Evolutionary conservation across 2,797 vertebrate species (phyloP).

Genomic region (Somateria mollissima): DNA sequence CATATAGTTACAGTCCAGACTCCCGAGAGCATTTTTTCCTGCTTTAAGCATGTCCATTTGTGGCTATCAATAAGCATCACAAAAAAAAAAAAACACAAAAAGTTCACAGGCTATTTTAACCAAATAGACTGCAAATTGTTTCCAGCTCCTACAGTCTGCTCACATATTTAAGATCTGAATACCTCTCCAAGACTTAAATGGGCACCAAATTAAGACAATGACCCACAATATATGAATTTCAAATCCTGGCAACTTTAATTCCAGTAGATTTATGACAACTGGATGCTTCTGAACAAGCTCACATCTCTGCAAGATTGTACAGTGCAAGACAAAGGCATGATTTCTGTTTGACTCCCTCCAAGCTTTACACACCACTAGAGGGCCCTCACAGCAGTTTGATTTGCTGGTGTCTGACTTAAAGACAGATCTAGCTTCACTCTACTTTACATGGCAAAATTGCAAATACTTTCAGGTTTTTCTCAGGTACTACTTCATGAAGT

Average conservation of each 20-base stretch:
- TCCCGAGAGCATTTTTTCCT: neutral
- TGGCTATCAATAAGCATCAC: neutral
- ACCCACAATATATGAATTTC: neutral
- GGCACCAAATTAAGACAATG: neutral
- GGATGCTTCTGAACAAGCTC: neutral
- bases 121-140: neutral
- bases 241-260: neutral
- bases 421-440: neutral
- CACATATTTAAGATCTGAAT: neutral
- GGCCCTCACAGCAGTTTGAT: constrained; percentile 46
- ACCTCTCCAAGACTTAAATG: neutral
- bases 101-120: neutral
- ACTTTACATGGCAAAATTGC: neutral
- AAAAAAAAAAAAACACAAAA: neutral
- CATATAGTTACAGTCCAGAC: neutral
- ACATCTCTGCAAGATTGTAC: neutral
- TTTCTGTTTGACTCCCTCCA: neutral
- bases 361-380: constrained; percentile 48
- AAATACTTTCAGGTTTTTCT: neutral
- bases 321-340: neutral
- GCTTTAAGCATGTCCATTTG: neutral
- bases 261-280: neutral
- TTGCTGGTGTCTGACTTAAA: neutral
- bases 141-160: neutral
- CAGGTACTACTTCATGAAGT: neutral